phyloP scores from a whole-genome alignment of 1,140 invertebrate species.

The Galendromus occidentalis region DNA sequence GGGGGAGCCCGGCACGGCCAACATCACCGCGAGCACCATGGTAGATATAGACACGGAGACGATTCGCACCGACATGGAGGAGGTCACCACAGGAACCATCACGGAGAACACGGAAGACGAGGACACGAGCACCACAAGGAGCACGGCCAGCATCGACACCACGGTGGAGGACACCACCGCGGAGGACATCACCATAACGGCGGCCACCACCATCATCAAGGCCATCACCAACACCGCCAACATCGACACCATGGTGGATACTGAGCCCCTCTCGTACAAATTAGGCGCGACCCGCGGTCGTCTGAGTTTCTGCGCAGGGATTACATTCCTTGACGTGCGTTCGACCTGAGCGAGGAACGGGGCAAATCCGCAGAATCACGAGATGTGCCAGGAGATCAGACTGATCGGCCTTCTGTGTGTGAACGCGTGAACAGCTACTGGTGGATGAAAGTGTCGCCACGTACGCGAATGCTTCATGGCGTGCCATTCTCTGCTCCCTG shows the following conservation, averaged over 20 bases:
- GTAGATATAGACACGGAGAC: slow-evolving; percentile 9
- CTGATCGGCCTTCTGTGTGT: too few species aligned
- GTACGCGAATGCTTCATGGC: too few species aligned
- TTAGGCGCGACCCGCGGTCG: too few species aligned
- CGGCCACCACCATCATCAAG: neutral
- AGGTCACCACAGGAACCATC: neutral
- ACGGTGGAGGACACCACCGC: neutral
- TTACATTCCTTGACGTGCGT: too few species aligned
- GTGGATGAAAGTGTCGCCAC: too few species aligned
- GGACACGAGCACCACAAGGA: slow-evolving; percentile 18
- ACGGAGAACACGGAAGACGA: slow-evolving; percentile 8
- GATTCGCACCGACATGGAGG: neutral
- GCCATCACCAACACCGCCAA: neutral
- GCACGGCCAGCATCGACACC: slow-evolving; percentile 14
- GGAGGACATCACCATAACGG: neutral
- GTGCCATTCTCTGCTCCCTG: too few species aligned
- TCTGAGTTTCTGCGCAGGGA: too few species aligned
- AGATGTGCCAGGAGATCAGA: too few species aligned
- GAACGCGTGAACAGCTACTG: too few species aligned
- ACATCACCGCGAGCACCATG: slow-evolving; percentile 18
- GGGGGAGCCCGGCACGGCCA: slow-evolving; percentile 13
- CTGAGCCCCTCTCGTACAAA: neutral
- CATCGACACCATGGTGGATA: neutral
- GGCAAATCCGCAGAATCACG: too few species aligned
- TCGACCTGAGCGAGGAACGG: too few species aligned